These are phyloP conservation scores for Orycteropus afer DNA, from an alignment of 2,113 vertebrate species.

Conservation along the genomic window DNA sequence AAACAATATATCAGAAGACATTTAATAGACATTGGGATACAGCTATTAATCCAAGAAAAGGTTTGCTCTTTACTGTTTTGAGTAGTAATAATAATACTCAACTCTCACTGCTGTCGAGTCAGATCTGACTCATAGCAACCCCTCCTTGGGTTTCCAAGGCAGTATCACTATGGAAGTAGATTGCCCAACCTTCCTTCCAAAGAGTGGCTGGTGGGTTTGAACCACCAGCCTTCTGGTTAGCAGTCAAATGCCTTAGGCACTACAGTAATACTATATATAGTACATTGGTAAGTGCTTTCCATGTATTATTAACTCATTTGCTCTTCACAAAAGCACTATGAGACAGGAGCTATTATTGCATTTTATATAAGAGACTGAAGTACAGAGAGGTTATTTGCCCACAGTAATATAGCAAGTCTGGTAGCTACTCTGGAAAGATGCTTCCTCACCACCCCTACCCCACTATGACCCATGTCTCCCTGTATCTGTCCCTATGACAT, in stretches of 20 bases:
- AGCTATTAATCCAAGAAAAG: slow-evolving; percentile 31
- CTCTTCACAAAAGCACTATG: not conserved
- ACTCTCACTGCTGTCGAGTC: too few species aligned
- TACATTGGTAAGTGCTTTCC: not conserved
- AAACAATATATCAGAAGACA: not conserved
- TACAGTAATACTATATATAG: not conserved
- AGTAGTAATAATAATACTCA: not conserved
- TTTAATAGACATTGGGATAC: not conserved
- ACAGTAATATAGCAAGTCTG: not conserved
- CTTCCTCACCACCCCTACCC: not conserved
- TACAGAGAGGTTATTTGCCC: not conserved
- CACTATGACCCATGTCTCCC: not conserved
- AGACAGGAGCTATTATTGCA: not conserved
- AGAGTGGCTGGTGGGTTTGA: too few species aligned
- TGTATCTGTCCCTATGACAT: rapidly evolving
- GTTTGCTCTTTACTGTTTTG: not conserved
- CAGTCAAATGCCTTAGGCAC: too few species aligned
- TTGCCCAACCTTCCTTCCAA: too few species aligned
- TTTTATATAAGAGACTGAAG: slow-evolving; percentile 6
- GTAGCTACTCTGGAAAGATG: not conserved
- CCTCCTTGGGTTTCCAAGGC: too few species aligned
- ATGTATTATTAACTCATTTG: not conserved
- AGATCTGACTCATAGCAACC: too few species aligned
- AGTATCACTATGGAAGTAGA: too few species aligned
- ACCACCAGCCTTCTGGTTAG: too few species aligned